Percentiles rank a stretch among this genome's conserved stretches.
Conservation (phyloP, 2,113 vertebrate genomes). For the Melozone crissalis region DNA sequence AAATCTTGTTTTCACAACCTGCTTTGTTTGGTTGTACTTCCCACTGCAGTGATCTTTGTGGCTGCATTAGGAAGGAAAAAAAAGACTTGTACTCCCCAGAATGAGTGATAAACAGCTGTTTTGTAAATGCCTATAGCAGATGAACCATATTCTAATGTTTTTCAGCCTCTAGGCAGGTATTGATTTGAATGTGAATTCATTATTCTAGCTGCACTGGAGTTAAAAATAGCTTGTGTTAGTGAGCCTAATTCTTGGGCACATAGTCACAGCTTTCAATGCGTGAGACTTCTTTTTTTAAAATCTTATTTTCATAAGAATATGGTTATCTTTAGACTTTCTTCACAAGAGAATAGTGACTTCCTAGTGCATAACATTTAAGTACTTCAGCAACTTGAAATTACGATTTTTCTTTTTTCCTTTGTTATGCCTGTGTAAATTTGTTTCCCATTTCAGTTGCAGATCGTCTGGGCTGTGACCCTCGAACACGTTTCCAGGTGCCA, state of each 20-base stretch:
- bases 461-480: slow-evolving; percentile 91
- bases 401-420: background rate
- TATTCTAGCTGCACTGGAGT: slow-evolving; percentile 30
- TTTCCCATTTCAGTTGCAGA: slow-evolving; percentile 80
- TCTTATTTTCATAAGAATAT: background rate
- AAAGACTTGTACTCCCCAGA: background rate
- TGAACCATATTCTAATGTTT: slow-evolving; percentile 30
- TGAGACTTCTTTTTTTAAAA: background rate
- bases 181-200: slow-evolving; percentile 53
- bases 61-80: background rate
- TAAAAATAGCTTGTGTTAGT: slow-evolving; percentile 51
- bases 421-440: background rate
- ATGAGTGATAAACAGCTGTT: slow-evolving; percentile 24
- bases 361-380: background rate
- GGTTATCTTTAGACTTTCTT: background rate
- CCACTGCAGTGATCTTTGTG: slow-evolving; percentile 13
- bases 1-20: slow-evolving; percentile 7
- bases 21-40: slow-evolving; percentile 14
- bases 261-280: background rate
- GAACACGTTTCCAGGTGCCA: slow-evolving; percentile 89
- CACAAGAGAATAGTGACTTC: background rate
- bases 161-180: slow-evolving; percentile 39
- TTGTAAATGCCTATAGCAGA: background rate
- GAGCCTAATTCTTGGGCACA: background rate
- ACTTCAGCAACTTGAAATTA: background rate